phyloP scores from a whole-genome alignment of 2,888 invertebrate species.

The Leptinotarsa haldemani region DNA sequence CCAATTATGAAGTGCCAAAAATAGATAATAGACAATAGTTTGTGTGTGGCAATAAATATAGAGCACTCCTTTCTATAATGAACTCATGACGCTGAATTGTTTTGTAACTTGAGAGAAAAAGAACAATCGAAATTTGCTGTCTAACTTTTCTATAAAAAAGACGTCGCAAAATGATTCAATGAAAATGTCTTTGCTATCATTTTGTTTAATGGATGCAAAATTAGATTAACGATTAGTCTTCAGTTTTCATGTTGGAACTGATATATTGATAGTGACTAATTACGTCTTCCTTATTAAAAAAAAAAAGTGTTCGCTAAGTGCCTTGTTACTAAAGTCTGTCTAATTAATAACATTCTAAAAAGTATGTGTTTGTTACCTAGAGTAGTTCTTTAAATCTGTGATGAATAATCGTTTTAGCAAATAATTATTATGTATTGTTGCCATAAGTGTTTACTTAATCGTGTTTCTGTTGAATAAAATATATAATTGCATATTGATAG shows the following conservation, averaged over 20 bases:
- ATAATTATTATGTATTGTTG: not conserved
- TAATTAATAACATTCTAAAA: not conserved
- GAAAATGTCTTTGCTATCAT: too few relatives aligned
- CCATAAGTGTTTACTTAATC: not conserved
- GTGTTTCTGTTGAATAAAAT: slow-evolving; percentile 7
- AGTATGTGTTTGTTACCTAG: not conserved
- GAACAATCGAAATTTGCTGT: too few relatives aligned
- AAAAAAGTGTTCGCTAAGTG: not conserved
- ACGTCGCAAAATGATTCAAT: too few relatives aligned
- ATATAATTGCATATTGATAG: not conserved
- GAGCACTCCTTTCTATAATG: too few relatives aligned
- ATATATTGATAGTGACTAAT: not conserved
- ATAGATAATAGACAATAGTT: too few relatives aligned
- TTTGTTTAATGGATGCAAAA: not conserved
- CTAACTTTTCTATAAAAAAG: too few relatives aligned
- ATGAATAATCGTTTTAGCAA: not conserved
- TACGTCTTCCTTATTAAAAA: not conserved
- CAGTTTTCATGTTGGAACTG: not conserved
- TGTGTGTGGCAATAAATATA: too few relatives aligned
- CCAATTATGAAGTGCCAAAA: too few relatives aligned
- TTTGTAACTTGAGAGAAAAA: too few relatives aligned
- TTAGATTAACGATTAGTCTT: not conserved
- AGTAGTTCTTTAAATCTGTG: not conserved
- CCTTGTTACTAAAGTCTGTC: not conserved
- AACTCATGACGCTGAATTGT: too few relatives aligned